Evolutionary conservation across 1,140 invertebrate species (phyloP).

Genomic region (Caligus rogercresseyi): DNA sequence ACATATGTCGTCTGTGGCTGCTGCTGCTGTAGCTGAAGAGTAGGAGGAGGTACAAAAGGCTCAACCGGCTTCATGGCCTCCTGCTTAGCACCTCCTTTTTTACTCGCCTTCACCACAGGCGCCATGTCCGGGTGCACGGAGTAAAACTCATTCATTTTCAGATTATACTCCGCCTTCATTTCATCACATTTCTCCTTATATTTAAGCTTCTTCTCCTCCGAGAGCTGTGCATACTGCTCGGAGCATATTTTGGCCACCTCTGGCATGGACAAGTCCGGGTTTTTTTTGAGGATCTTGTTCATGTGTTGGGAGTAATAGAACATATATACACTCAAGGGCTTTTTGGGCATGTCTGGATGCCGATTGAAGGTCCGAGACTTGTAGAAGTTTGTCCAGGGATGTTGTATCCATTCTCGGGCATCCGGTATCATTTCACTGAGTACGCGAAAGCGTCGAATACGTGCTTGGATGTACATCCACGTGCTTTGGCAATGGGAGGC

Average conservation of each 20-base stretch:
- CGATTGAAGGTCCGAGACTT: constrained; percentile 25
- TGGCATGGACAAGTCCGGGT: constrained; percentile 32
- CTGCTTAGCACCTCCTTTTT: constrained; percentile 2
- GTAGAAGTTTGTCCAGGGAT: constrained; percentile 32
- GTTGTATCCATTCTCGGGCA: constrained; percentile 31
- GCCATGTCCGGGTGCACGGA: constrained; percentile 7
- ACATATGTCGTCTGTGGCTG: not conserved
- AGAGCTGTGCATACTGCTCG: constrained; percentile 31
- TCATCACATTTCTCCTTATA: constrained; percentile 28
- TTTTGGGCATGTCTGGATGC: constrained; percentile 35
- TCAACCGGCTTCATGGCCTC: not conserved
- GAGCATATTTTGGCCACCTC: constrained; percentile 33
- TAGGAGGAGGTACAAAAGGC: not conserved
- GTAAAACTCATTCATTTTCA: constrained; percentile 30
- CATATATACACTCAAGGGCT: constrained; percentile 33
- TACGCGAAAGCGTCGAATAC: constrained; percentile 31
- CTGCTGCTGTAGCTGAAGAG: not conserved
- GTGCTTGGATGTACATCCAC: constrained; percentile 20
- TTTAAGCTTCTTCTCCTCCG: constrained; percentile 32
- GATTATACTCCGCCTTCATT: constrained; percentile 28
- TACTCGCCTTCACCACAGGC: not conserved
- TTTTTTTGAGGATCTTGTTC: constrained; percentile 29
- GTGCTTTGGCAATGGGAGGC: constrained; percentile 9
- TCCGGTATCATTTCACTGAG: constrained; percentile 33
- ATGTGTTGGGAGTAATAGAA: constrained; percentile 33